phyloP scores from a whole-genome alignment of 2,113 vertebrate species.

The Falcunculus frontatus region DNA sequence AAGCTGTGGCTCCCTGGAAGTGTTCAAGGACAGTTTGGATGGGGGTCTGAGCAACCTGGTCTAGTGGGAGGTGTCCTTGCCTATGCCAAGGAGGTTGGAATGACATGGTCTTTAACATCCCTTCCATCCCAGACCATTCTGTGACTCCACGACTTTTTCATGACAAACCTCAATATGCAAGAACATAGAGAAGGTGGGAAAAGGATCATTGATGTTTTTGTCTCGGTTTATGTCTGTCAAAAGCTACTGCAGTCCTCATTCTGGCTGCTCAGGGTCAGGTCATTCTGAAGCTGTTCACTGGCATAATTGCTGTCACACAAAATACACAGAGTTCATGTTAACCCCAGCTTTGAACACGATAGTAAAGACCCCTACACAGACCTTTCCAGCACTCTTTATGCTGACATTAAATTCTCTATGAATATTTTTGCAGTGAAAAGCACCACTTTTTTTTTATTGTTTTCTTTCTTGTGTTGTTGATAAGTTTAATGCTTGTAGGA shows the following conservation, averaged over 20 bases:
- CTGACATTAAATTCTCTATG: neutral
- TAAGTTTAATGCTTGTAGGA: neutral
- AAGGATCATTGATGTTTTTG: neutral
- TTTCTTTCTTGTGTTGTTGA: neutral
- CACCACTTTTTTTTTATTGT: neutral
- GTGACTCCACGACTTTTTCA: neutral
- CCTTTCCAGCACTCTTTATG: neutral
- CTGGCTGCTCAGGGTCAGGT: neutral
- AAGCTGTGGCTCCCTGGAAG: neutral
- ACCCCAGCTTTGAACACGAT: neutral
- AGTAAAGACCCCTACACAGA: neutral
- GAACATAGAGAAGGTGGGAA: neutral
- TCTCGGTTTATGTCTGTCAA: neutral
- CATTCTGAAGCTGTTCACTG: neutral
- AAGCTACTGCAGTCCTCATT: neutral
- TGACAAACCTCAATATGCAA: neutral
- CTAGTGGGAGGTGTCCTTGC: neutral
- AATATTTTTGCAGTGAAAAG: neutral
- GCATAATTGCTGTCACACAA: neutral
- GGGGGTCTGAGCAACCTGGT: neutral
- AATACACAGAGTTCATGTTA: neutral
- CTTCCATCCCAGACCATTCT: neutral
- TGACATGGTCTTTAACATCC: too few relatives aligned
- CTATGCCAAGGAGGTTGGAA: neutral
- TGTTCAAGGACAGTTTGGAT: neutral